Percentiles rank a stretch among this genome's conserved stretches.
These are phyloP conservation scores for Dermatemys mawii DNA, from an alignment of 2,113 vertebrate species.

Conservation along the genomic window DNA sequence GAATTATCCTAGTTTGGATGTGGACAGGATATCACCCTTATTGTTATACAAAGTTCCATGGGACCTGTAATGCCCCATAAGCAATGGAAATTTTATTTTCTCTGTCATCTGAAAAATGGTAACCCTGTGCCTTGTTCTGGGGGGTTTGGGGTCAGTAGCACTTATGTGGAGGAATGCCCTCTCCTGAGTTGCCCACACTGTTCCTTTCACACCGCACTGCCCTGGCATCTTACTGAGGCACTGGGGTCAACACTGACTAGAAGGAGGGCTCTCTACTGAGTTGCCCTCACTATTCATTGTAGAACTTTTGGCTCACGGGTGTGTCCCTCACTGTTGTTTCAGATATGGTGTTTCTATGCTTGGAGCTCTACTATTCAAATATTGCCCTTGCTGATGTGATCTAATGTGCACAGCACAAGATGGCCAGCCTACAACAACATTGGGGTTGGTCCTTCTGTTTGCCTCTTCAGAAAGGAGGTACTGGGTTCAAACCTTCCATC, in stretches of 20 bases:
- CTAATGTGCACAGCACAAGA: background rate
- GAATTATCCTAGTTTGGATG: background rate
- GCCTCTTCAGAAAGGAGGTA: background rate
- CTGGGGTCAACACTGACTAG: background rate
- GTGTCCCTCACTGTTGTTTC: background rate
- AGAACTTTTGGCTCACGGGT: background rate
- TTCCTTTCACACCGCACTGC: background rate
- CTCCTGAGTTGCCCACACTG: background rate
- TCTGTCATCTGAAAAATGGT: background rate
- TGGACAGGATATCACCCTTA: background rate
- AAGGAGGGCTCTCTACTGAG: background rate
- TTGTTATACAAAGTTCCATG: background rate
- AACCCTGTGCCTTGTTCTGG: background rate
- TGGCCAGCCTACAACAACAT: background rate
- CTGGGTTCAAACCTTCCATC: background rate
- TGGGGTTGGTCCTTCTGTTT: background rate
- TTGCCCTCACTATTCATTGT: background rate
- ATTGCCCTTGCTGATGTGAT: background rate
- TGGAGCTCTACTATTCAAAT: background rate
- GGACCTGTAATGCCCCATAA: background rate
- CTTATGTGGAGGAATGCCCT: background rate
- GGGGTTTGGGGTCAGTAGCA: background rate
- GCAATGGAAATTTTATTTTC: background rate
- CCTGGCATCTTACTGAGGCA: background rate
- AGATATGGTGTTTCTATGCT: background rate